These are phyloP conservation scores for Poeciliopsis occidentalis DNA, from an alignment of 2,113 vertebrate species.

Conservation along the genomic window DNA sequence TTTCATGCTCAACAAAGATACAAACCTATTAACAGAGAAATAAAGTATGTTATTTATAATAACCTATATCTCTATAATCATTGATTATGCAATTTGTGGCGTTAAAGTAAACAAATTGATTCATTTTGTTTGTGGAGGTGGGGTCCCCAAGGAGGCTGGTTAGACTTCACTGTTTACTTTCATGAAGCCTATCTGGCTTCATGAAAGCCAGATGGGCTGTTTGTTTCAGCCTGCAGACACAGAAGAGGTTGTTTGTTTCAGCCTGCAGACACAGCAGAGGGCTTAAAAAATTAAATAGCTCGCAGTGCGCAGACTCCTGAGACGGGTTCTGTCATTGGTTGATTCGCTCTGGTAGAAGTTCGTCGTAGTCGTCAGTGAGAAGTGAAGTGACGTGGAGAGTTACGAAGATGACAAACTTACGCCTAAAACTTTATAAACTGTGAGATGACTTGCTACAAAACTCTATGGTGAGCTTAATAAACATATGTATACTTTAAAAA, in stretches of 20 bases:
- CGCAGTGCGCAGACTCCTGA: slow-evolving; percentile 61
- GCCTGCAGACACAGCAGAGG: slow-evolving; percentile 29
- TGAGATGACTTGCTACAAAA: background rate
- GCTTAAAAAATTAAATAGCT: fast-evolving
- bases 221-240: slow-evolving; percentile 24
- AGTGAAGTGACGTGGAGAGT: slow-evolving; percentile 61
- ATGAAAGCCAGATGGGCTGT: no score
- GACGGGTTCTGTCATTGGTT: slow-evolving; percentile 43
- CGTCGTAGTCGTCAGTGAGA: slow-evolving; percentile 10
- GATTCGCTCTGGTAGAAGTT: slow-evolving; percentile 24
- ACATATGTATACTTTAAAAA: background rate
- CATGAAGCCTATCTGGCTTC: background rate
- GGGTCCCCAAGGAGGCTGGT: no score
- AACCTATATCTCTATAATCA: no score
- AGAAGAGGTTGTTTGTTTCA: background rate
- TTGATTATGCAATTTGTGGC: no score
- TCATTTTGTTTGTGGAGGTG: no score
- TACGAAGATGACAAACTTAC: slow-evolving; percentile 1
- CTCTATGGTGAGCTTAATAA: background rate
- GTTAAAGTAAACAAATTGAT: no score
- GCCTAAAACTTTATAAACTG: slow-evolving; percentile 52
- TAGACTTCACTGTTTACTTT: no score
- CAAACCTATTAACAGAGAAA: no score
- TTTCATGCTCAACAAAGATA: no score
- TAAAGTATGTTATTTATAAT: no score